Evolutionary conservation across 1,140 invertebrate species (phyloP), one percentile per base, ranked within the genome.

Genomic region (Planococcus citri): DNA sequence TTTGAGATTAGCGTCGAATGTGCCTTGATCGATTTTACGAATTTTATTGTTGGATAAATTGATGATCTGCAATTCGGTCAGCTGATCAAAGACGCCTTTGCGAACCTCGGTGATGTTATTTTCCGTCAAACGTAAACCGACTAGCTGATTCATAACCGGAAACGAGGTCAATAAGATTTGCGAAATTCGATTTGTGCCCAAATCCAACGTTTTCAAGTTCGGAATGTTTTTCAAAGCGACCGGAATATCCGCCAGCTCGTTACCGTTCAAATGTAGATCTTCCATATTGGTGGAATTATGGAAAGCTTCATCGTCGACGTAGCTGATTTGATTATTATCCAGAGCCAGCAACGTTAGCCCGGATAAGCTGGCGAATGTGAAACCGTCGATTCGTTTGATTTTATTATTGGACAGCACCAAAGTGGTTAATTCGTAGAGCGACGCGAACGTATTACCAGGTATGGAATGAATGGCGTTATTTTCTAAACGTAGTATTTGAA

Each of bases 21-120:
- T 85, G 22, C 90, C 91, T 0, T 87, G 82, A 77, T 94, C 89
- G n/a, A 95, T 87, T 75, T 84, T 83, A 74, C 89, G 86, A 70
- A 96, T 88, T 76, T 89, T 88, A 79, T 95, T 95, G 69, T 88
- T 82, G 17, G 92, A 91, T 69, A 95, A 81, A 79, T 95, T 94
- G 24, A 95, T 80, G 73, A 93, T 92, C 80, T 91, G 90, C 27
- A 96, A 79, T 2, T 89, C 86, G 33, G 85, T 84, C 83, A 94
- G 86, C 77, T 88, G 87, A 75, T 87, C 86, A 77, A 95, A 94
- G 8, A 91, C 85, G 1, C 89, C 89, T 77, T 88, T 89, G 8
- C 85, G 85, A 10, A 95, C 85, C 76, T 91, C 91, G n/a, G 87
- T 88, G 72, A 95, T 88, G 73, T 88, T 86, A 79, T 95, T 95